These are phyloP conservation scores for Xenopus petersii DNA, from an alignment of 2,797 vertebrate species.

Conservation along the genomic window DNA sequence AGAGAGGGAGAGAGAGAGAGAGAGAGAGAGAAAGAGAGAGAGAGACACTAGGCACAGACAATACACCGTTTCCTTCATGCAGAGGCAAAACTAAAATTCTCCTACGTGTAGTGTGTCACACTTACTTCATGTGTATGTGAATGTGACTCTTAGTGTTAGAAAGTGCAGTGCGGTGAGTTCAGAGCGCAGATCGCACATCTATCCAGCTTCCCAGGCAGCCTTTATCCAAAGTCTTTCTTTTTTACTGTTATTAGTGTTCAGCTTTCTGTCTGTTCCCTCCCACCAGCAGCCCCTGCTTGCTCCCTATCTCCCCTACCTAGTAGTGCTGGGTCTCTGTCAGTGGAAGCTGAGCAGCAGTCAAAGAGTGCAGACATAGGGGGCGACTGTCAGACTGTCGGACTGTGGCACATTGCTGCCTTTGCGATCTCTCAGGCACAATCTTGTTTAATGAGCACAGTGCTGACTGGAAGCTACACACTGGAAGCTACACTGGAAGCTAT, in stretches of 20 bases:
- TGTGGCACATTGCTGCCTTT: not conserved
- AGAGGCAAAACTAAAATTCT: too few relatives aligned
- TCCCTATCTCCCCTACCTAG: not conserved
- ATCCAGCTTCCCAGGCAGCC: not conserved
- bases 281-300: not conserved
- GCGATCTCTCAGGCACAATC: too few relatives aligned
- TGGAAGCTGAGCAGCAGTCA: slow-evolving; percentile 1
- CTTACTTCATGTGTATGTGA: not conserved
- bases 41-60: too few relatives aligned
- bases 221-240: not conserved
- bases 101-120: not conserved
- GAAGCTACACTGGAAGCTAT: too few relatives aligned
- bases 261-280: not conserved
- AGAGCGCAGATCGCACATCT: not conserved
- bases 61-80: too few relatives aligned
- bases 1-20: too few relatives aligned
- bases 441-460: too few relatives aligned
- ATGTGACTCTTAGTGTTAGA: not conserved
- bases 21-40: too few relatives aligned
- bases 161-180: slow-evolving; percentile 16
- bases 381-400: not conserved
- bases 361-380: slow-evolving; percentile 1
- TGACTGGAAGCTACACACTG: too few relatives aligned
- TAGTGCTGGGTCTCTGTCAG: not conserved
- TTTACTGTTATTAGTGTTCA: not conserved